A percentile compares a stretch with the other conserved stretches of the same genome.
phyloP scores from a whole-genome alignment of 2,888 invertebrate genomes.

The Phortica magna region DNA sequence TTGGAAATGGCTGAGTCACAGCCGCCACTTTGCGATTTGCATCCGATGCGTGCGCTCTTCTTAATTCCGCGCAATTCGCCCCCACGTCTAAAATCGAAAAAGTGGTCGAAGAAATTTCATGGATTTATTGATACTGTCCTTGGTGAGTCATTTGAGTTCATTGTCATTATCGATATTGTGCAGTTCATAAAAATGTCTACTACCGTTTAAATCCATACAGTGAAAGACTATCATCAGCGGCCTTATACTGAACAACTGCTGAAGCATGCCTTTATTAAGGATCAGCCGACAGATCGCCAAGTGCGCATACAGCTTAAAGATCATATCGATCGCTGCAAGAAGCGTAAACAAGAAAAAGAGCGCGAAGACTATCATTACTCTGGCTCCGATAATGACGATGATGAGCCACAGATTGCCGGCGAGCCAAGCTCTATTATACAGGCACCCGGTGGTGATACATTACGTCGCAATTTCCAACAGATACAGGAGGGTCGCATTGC shows the following conservation, averaged over 20 bases:
- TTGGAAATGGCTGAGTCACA: slow-evolving; percentile 99
- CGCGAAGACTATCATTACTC: slow-evolving; percentile 91
- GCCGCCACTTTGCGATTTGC: slow-evolving; percentile 99
- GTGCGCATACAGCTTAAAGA: slow-evolving; percentile 99
- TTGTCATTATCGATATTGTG: not conserved
- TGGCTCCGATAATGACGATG: slow-evolving; percentile 98
- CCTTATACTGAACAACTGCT: slow-evolving; percentile 99
- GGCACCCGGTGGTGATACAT: slow-evolving; percentile 93
- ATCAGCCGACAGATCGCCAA: slow-evolving; percentile 99
- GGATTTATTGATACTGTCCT: slow-evolving; percentile 98
- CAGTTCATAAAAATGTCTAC: too few relatives aligned
- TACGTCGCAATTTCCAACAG: slow-evolving; percentile 98
- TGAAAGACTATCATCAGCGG: slow-evolving; percentile 99
- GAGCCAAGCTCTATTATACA: slow-evolving; percentile 96
- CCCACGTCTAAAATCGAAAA: slow-evolving; percentile 97
- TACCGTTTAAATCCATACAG: slow-evolving; percentile 75
- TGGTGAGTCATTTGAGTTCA: slow-evolving; percentile 66
- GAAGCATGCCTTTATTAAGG: slow-evolving; percentile 98
- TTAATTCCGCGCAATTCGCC: slow-evolving; percentile 99
- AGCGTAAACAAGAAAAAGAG: slow-evolving; percentile 93
- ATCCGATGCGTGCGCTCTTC: slow-evolving; percentile 99
- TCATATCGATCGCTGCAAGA: slow-evolving; percentile 98
- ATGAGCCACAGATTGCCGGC: slow-evolving; percentile 93
- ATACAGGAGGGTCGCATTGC: slow-evolving; percentile 90
- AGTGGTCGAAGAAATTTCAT: slow-evolving; percentile 99